Evolutionary conservation across 53 echinoderm and acorn worm genomes (phyloP).

Genomic region (Patiria pectinifera): DNA sequence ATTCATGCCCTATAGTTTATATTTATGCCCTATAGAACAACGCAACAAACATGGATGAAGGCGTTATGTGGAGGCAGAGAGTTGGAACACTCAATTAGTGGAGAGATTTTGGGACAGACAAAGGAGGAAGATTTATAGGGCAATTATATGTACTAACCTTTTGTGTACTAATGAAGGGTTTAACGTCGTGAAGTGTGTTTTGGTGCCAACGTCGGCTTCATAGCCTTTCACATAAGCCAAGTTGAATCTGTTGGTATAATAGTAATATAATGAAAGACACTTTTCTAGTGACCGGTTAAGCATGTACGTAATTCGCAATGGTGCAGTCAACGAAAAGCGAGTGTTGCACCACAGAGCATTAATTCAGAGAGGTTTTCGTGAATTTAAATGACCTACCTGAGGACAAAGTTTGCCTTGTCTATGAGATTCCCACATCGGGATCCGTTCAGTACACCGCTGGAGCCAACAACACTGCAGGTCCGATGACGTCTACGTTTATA

Average conservation of each 20-base stretch:
- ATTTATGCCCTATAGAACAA: too few relatives aligned
- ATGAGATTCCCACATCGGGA: neutral
- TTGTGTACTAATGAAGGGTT: neutral
- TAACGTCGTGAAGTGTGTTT: neutral
- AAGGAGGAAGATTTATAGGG: neutral
- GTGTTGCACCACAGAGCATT: neutral
- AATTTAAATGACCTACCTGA: neutral
- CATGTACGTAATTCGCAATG: neutral
- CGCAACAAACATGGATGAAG: too few relatives aligned
- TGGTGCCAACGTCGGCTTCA: neutral
- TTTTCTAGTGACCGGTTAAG: too few relatives aligned
- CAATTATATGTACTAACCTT: neutral
- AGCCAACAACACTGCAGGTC: slow-evolving; percentile 1
- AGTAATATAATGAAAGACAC: too few relatives aligned
- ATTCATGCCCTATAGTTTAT: too few relatives aligned
- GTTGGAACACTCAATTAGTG: too few relatives aligned
- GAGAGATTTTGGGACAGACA: neutral
- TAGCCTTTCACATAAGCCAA: neutral
- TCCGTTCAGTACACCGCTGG: slow-evolving; percentile 1
- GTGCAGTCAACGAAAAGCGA: neutral
- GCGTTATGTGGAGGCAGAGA: too few relatives aligned
- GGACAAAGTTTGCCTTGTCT: slow-evolving; percentile 8
- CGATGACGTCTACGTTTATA: neutral
- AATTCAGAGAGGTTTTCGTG: neutral
- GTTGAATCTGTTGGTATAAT: neutral